These are phyloP conservation scores for Pachypsylla venusta DNA, from an alignment of 1,140 invertebrate genomes.

Conservation along the genomic window DNA sequence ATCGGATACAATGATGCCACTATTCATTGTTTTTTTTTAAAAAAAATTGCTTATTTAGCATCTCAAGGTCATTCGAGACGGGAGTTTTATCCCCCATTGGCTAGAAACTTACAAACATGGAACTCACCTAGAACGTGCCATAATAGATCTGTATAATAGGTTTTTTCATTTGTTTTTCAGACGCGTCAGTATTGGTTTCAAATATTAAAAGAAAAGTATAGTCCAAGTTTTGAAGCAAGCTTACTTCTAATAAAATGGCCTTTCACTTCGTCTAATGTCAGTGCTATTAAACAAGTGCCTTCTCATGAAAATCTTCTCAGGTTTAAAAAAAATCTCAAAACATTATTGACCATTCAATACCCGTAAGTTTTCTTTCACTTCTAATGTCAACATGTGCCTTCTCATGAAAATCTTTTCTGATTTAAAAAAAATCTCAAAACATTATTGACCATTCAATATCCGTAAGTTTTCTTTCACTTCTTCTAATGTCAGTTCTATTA, in stretches of 20 bases:
- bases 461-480: conserved; percentile 4
- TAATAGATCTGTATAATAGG: no score
- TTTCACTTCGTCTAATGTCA: background rate
- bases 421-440: conserved; percentile 6
- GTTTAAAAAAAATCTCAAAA: conserved; percentile 5
- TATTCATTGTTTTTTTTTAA: no score
- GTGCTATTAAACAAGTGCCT: background rate
- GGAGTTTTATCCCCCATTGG: no score
- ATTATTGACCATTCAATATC: background rate
- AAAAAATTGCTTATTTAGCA: no score
- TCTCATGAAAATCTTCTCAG: background rate
- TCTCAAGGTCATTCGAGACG: no score
- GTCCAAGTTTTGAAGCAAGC: background rate
- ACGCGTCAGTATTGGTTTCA: conserved; percentile 1
- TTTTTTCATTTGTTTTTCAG: no score
- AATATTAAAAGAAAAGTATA: background rate
- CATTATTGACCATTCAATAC: background rate
- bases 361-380: no score
- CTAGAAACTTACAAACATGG: no score
- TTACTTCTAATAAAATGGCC: background rate
- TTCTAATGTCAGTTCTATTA: background rate
- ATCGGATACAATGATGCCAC: no score
- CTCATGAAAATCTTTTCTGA: background rate
- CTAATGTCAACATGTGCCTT: background rate
- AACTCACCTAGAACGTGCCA: no score